Base-by-base conservation (phyloP, 2,888 invertebrate species). In the Vandiemenella viatica region DNA sequence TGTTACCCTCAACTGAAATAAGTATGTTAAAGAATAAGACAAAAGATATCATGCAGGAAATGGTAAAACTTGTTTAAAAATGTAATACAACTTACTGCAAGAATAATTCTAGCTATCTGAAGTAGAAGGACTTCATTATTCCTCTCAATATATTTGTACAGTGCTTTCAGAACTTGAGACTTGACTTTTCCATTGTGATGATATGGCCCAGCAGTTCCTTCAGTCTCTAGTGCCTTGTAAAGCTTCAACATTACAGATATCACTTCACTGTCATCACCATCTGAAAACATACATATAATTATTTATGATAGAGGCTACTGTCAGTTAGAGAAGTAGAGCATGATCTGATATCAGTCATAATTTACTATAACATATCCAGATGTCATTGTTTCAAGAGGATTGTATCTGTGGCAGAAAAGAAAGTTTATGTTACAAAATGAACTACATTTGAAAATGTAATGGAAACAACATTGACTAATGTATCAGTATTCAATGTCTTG, bases 131-230 rank as follows among this genome's bases (percentile, higher is more conserved):
- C 70, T 42, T 85, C 80, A 46, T 84, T 79, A 0, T 78, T 74
- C 37, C 77, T 74, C 59, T 88, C 87, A 1, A 87, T 78, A 57
- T 83, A 75, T 46, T 75, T 75, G 63, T 85, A 87, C 16, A 88
- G 66, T 1, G 80, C 74, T 48, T 83, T 79, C 37, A 83, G 65
- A 53, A 81, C 75, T 48, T 71, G 66, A 41, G 74, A 68, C 56
- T 74, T 69, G 52, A 69, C 61, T 60, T 71, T 72, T 41, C 74
- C 74, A 49, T 71, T 50, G 17, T 47, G 46, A 6, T 32, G 21
- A 32, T 43, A 49, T 48, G 48, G 53, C 49, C 50, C 55, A 43
- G 51, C 43, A 16, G 44, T 45, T 53, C 53, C 53, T 50, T 58
- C 58, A 17, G 46, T 22, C 51, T 59, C 63, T 43, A 69, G 56